These are phyloP conservation scores for Sarcoramphus papa DNA, from an alignment of 2,797 vertebrate species.

Conservation along the genomic window DNA sequence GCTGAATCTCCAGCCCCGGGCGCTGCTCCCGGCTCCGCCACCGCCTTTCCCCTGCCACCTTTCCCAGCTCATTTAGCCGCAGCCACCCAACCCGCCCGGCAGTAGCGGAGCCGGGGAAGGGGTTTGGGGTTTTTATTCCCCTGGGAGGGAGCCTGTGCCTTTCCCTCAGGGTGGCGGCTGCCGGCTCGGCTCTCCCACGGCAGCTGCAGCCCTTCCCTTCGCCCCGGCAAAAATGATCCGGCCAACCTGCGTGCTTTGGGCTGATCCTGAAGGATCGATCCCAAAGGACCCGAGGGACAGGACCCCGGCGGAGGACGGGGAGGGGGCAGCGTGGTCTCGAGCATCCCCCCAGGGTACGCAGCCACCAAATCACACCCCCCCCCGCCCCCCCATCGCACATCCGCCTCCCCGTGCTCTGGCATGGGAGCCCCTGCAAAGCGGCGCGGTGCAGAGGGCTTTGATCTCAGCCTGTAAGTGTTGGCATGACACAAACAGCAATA, in stretches of 20 bases:
- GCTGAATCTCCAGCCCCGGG: neutral
- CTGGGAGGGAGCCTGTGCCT: neutral
- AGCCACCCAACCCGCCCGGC: fast-evolving
- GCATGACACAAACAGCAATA: neutral
- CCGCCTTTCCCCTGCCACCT: neutral
- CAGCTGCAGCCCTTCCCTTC: neutral
- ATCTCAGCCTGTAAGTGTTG: neutral
- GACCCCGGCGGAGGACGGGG: neutral
- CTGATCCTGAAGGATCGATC: neutral
- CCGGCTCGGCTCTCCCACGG: neutral
- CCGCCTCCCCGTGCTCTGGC: neutral
- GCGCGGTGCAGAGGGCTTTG: fast-evolving
- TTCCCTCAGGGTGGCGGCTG: fast-evolving
- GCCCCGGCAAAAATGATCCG: fast-evolving
- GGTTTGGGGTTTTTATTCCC: neutral
- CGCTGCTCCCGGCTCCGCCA: neutral
- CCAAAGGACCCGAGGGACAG: neutral
- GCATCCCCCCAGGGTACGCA: neutral
- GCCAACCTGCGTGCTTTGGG: neutral
- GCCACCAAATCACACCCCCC: neutral
- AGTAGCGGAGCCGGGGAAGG: too few relatives aligned
- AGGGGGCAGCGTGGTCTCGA: fast-evolving
- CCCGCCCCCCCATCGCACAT: fast-evolving
- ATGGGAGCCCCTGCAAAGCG: neutral
- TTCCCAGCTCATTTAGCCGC: neutral